These are phyloP conservation scores for Raja brachyura DNA, from an alignment of 2,113 vertebrate genomes.

Conservation along the genomic window DNA sequence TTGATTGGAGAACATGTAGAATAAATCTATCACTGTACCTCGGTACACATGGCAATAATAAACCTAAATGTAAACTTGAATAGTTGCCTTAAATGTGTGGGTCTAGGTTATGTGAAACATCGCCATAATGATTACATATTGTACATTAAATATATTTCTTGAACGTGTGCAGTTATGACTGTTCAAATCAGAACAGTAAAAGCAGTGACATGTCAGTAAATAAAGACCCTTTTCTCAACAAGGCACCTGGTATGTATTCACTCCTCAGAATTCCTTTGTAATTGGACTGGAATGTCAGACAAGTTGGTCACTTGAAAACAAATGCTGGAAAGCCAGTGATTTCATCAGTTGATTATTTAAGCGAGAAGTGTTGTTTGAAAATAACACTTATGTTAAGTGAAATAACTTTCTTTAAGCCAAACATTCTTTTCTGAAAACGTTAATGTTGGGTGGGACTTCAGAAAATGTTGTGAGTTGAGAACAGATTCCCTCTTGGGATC, in stretches of 20 bases:
- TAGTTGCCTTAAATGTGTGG: too few species aligned
- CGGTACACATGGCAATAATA: too few species aligned
- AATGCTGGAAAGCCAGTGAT: not conserved
- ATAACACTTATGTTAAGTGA: not conserved
- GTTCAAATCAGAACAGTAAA: not conserved
- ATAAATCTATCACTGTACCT: too few species aligned
- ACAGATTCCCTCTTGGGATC: not conserved
- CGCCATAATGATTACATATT: too few species aligned
- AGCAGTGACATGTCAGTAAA: not conserved
- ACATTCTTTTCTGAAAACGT: not conserved
- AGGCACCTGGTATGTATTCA: too few species aligned
- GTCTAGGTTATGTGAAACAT: too few species aligned
- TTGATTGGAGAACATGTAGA: too few species aligned
- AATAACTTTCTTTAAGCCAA: not conserved
- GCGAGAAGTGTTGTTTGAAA: not conserved
- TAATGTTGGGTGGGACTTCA: slow-evolving; percentile 16
- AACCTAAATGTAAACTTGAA: too few species aligned
- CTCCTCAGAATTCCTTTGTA: not conserved
- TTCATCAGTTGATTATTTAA: not conserved
- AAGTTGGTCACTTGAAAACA: not conserved
- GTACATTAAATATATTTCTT: too few species aligned
- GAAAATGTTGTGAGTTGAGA: not conserved
- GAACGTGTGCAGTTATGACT: too few species aligned
- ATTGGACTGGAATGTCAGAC: not conserved
- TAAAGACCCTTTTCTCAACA: not conserved